These are phyloP conservation scores for Bombus superbus DNA, from an alignment of 1,140 invertebrate genomes.

Conservation along the genomic window DNA sequence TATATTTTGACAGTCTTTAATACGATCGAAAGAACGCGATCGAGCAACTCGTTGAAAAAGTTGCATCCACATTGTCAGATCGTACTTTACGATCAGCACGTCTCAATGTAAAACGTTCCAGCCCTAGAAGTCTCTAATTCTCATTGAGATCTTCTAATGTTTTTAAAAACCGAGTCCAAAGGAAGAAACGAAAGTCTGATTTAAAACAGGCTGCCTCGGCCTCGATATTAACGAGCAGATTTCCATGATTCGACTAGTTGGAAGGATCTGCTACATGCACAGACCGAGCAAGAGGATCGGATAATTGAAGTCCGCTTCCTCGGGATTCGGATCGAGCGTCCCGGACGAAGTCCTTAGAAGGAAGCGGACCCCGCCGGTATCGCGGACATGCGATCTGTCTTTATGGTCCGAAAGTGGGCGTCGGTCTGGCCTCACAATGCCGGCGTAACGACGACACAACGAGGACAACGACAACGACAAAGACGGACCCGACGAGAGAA, in stretches of 20 bases:
- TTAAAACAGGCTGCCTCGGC: background rate
- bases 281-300: conserved; percentile 54
- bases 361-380: conserved; percentile 63
- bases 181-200: background rate
- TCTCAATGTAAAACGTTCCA: too few species aligned
- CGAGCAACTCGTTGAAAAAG: background rate
- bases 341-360: conserved; percentile 67
- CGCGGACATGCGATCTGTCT: conserved; percentile 70
- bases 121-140: too few species aligned
- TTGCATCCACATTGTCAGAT: background rate
- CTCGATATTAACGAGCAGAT: conserved; percentile 35
- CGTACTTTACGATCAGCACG: too few species aligned
- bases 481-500: conserved; percentile 53
- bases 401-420: conserved; percentile 72
- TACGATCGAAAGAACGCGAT: too few species aligned
- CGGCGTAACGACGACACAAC: conserved; percentile 64
- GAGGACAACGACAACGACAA: conserved; percentile 60
- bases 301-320: conserved; percentile 66
- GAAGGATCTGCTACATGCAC: conserved; percentile 16
- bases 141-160: background rate
- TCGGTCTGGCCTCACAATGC: conserved; percentile 66
- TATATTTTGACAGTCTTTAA: too few species aligned
- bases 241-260: conserved; percentile 39
- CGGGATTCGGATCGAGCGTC: conserved; percentile 56
- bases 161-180: background rate